Percentiles rank a stretch among this genome's conserved stretches.
phyloP scores from a whole-genome alignment of 2,113 vertebrate species.

The Lepus europaeus region DNA sequence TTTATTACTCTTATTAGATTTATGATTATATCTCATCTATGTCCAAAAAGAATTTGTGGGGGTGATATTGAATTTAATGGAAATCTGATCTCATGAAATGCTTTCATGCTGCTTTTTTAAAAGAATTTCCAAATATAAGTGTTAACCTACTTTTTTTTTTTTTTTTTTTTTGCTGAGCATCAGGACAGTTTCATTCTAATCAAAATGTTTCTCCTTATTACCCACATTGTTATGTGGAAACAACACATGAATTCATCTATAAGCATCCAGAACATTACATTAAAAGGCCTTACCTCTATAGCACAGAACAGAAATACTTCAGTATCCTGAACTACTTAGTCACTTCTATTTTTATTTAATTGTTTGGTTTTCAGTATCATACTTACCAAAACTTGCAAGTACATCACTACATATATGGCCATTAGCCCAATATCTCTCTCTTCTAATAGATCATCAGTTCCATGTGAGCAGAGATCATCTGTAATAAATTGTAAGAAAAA shows the following conservation, averaged over 20 bases:
- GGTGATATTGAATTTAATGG: background rate
- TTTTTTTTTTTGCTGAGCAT: slow-evolving; percentile 40
- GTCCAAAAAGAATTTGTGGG: background rate
- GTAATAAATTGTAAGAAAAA: slow-evolving; percentile 36
- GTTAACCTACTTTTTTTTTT: background rate
- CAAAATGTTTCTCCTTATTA: background rate
- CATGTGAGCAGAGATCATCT: background rate
- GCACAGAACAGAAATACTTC: background rate
- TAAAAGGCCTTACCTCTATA: background rate
- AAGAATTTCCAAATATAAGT: slow-evolving; percentile 44
- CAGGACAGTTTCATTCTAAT: slow-evolving; percentile 5
- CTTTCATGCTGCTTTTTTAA: background rate
- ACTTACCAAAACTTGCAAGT: slow-evolving; percentile 12
- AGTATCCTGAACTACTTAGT: background rate
- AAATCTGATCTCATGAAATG: slow-evolving; percentile 24
- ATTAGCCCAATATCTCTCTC: background rate
- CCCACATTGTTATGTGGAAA: background rate
- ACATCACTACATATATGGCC: background rate
- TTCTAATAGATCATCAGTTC: background rate
- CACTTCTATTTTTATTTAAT: background rate
- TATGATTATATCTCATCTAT: background rate
- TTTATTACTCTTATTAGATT: background rate
- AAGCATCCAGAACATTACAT: background rate
- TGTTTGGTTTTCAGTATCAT: background rate
- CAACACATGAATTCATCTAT: background rate